These are phyloP conservation scores for Eurytoma adleriae DNA, from an alignment of 2,888 invertebrate genomes.

Conservation along the genomic window DNA sequence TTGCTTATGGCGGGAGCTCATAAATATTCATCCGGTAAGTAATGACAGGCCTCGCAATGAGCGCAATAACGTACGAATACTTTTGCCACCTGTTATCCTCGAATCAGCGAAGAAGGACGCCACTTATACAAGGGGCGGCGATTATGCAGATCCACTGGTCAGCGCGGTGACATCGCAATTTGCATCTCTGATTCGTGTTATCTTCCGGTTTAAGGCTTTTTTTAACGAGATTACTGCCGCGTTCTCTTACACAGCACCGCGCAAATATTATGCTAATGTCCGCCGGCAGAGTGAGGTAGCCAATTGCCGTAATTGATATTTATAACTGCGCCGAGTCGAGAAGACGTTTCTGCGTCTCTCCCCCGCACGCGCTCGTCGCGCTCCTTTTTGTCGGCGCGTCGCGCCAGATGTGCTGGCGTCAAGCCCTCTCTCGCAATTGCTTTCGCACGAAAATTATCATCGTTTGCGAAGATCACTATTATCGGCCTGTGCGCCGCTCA, in stretches of 20 bases:
- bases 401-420: slow-evolving; percentile 22
- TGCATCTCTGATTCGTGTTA: slow-evolving; percentile 72
- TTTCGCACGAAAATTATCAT: slow-evolving; percentile 52
- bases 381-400: background rate
- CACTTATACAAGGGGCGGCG: background rate
- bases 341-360: slow-evolving; percentile 5
- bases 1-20: too few relatives aligned
- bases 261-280: slow-evolving; percentile 45
- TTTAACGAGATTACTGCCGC: slow-evolving; percentile 29
- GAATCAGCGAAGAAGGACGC: slow-evolving; percentile 21
- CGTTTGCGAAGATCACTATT: slow-evolving; percentile 30
- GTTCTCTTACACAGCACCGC: background rate
- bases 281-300: background rate
- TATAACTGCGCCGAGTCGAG: slow-evolving; percentile 23
- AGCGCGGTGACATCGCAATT: slow-evolving; percentile 72
- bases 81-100: slow-evolving; percentile 33
- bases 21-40: too few relatives aligned
- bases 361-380: background rate
- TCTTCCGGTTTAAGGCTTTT: slow-evolving; percentile 66
- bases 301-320: slow-evolving; percentile 52
- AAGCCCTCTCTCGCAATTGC: background rate
- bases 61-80: slow-evolving; percentile 2
- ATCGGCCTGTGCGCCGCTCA: background rate
- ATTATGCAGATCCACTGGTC: slow-evolving; percentile 29
- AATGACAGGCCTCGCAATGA: background rate